Percentiles rank a stretch among this genome's conserved stretches.
Conservation (phyloP, 1,140 invertebrate species). For the Drosophila repletoides region DNA sequence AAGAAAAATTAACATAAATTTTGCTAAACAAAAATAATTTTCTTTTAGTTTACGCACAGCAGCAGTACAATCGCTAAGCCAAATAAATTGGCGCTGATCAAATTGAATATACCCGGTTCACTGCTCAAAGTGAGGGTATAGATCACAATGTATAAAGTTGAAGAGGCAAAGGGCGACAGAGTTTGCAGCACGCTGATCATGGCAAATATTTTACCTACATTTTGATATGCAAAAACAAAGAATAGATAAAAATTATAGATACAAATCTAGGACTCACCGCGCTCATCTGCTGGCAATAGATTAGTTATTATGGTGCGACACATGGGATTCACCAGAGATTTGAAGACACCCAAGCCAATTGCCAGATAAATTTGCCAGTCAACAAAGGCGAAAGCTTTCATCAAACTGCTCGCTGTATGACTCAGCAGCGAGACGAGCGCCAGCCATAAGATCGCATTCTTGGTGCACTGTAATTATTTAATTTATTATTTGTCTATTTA, state of each 20-base stretch:
- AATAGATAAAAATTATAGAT: not conserved
- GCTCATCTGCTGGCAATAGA: conserved; percentile 85
- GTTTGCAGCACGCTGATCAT: conserved; percentile 85
- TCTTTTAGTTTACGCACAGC: conserved; percentile 14
- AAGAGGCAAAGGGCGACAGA: conserved; percentile 84
- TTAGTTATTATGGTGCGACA: conserved; percentile 87
- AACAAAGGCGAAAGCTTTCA: conserved; percentile 84
- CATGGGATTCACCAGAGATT: conserved; percentile 85
- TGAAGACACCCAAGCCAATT: conserved; percentile 83
- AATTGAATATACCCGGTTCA: conserved; percentile 84
- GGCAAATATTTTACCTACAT: conserved; percentile 86
- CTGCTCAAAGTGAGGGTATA: conserved; percentile 84
- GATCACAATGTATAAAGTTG: conserved; percentile 85
- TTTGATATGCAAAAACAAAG: too few relatives aligned
- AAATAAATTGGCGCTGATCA: conserved; percentile 82
- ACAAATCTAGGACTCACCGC: conserved; percentile 23
- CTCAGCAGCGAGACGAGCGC: conserved; percentile 78
- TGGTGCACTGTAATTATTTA: conserved; percentile 42
- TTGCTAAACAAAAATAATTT: not conserved
- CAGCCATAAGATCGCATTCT: conserved; percentile 54
- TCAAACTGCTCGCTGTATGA: conserved; percentile 78
- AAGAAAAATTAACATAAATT: conserved; percentile 16
- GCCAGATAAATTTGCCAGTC: conserved; percentile 87
- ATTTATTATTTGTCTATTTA: not conserved
- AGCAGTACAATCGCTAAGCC: conserved; percentile 75